phyloP scores from a whole-genome alignment of 2,113 vertebrate genomes.

The Ceuthmochares aereus region DNA sequence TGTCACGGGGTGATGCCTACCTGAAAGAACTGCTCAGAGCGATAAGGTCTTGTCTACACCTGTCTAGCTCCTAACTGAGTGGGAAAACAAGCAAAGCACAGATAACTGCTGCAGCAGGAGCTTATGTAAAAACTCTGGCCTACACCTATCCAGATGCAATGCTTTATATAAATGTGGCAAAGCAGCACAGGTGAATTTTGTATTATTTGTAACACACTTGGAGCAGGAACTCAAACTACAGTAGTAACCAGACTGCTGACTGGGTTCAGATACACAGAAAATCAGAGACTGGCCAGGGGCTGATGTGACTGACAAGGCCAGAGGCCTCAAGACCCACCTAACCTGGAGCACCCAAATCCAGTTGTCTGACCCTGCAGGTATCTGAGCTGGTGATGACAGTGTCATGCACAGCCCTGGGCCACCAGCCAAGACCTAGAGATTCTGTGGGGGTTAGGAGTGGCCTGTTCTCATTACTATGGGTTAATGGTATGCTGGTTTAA shows the following conservation, averaged over 20 bases:
- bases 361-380: too few relatives aligned
- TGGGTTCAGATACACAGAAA: neutral
- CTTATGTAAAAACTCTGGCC: neutral
- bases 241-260: neutral
- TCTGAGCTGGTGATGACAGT: neutral
- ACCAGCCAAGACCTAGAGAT: neutral
- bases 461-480: rapidly evolving
- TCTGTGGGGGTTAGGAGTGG: neutral
- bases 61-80: neutral
- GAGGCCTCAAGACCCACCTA: too few relatives aligned
- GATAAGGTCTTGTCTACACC: too few relatives aligned
- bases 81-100: neutral
- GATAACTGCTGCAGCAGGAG: too few relatives aligned
- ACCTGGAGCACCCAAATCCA: neutral
- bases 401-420: neutral
- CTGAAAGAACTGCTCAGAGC: neutral
- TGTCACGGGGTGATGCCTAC: rapidly evolving
- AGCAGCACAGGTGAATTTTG: neutral
- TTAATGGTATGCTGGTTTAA: neutral
- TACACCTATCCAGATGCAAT: neutral
- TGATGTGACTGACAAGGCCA: neutral
- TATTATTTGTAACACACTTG: neutral
- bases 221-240: neutral
- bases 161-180: neutral
- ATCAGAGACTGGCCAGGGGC: neutral